A percentile compares a stretch with the other conserved stretches of the same genome.
Evolutionary conservation across 2,888 invertebrate species (phyloP).

Genomic region (Plagodis pulveraria): DNA sequence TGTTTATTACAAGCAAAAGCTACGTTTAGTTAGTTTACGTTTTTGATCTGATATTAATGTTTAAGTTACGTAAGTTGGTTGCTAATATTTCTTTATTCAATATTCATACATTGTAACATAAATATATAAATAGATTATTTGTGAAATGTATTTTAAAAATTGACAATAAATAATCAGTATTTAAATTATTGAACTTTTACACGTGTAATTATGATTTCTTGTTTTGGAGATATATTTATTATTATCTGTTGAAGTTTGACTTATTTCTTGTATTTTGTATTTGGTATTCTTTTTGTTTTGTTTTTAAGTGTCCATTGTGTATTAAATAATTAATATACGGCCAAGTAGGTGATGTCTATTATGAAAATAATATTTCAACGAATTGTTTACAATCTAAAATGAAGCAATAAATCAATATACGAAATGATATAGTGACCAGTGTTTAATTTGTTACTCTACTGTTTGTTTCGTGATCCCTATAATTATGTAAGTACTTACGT

Average conservation of each 20-base stretch:
- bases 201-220: constrained; percentile 61
- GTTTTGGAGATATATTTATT: constrained; percentile 71
- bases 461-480: no score
- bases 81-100: constrained; percentile 42
- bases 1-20: constrained; percentile 44
- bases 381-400: constrained; percentile 78
- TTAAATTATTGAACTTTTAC: constrained; percentile 68
- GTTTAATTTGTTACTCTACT: neutral
- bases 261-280: constrained; percentile 68
- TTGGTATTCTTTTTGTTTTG: constrained; percentile 75
- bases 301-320: constrained; percentile 63
- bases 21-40: constrained; percentile 44
- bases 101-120: constrained; percentile 47
- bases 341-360: constrained; percentile 55
- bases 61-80: constrained; percentile 40
- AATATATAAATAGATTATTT: constrained; percentile 48
- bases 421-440: constrained; percentile 34
- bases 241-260: constrained; percentile 79
- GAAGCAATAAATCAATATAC: constrained; percentile 75
- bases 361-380: constrained; percentile 69
- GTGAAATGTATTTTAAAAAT: constrained; percentile 70
- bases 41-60: constrained; percentile 57
- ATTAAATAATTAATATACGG: constrained; percentile 50
- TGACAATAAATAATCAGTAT: constrained; percentile 84
- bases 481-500: no score